Evolutionary conservation across 2,888 invertebrate species (phyloP), one percentile per base, ranked within the genome.

Genomic region (Chymomyza procnemis): DNA sequence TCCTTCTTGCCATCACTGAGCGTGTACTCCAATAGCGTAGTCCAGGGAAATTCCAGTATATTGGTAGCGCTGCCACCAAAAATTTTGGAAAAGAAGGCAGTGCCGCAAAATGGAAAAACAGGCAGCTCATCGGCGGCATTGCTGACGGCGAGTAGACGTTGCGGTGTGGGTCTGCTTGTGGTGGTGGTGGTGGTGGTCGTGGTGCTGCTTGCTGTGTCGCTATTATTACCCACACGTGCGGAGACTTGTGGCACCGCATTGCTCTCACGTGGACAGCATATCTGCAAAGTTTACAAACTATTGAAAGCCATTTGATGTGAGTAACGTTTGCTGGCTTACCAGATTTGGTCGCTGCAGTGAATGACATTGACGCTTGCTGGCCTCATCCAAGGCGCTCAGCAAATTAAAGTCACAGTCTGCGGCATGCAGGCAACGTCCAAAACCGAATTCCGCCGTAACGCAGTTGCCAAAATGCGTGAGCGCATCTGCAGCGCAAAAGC

Each of bases 1-100:
- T 93, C 92, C 82, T 89, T 91, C 0, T 91, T 91, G 6, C 92
- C 92, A 46, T 92, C 92, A 87, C 0, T 0, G 4, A 54, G 0
- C 0, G 69, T 67, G 30, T 83, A 83, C 41, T 83, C 80, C 12
- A 80, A 47, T 55, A 80, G n/a, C 0, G 73, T 70, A 0, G 80
- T 80, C 80, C 80, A 80, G 3, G 83, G 73, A 34, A 80, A 85
- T 54, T 82, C 81, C 8, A 69, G 16, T 0, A 82, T 74, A 0
- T 14, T 66, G 4, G 81, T 73, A 0, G 1, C 4, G 1, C 5
- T 46, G 18, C 81, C 81, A 0, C 85, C 85, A 5, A 21, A 18
- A 18, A 82, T 61, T n/a, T 64, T 76, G 18, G 64, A 69, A 4
- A 46, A 55, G 16, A 82, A 80, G 0, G 80, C 47, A 0, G 76